Evolutionary conservation across 2,888 invertebrate species (phyloP), one percentile per base, ranked within the genome.

Genomic region (Tipula unca): DNA sequence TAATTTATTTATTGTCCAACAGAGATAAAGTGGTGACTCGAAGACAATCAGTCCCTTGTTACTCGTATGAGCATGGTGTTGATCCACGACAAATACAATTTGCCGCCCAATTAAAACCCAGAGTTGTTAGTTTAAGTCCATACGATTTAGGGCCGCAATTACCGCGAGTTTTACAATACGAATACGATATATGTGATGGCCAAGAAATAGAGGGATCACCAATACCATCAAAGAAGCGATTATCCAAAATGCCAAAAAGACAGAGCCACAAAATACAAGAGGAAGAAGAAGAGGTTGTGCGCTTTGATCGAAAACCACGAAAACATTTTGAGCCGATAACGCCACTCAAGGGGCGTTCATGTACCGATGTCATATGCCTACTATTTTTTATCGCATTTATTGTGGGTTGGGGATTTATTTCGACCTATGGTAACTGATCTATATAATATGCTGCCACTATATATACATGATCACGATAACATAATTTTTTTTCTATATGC

Each of bases 311-410:
- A 25, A 13, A 0, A 25, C 0, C 10, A 8, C 69, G 25, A 1
- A 20, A 69, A 69, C 1, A 8, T 25, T 10, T 69, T 25, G 1
- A 69, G 3, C 69, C 69, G 25, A 69, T 69, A 1, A 69, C 69
- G 17, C 97, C 97, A 0, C 91, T 94, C 13, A 94, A 94, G 89
- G 94, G 94, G 88, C 93, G 97, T 88, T 96, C 95, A 36, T 99
- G 98, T 90, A 99, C 98, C 1, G 98, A 99, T 92, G 92, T 97
- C 83, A 90, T 96, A 82, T 99, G 97, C 92, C 93, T 98, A 32
- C 89, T 96, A 36, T 89, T 97, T 13, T 97, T 98, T 90, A 88
- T 95, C 6, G 91, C 94, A 3, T 98, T 97, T 90, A 91, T 98
- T n/a, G 93, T 92, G 86, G 95, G 93, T 86, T 98, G 98, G 97